These are phyloP conservation scores for Cirrhinus molitorella DNA, from an alignment of 2,797 vertebrate species.

Conservation along the genomic window DNA sequence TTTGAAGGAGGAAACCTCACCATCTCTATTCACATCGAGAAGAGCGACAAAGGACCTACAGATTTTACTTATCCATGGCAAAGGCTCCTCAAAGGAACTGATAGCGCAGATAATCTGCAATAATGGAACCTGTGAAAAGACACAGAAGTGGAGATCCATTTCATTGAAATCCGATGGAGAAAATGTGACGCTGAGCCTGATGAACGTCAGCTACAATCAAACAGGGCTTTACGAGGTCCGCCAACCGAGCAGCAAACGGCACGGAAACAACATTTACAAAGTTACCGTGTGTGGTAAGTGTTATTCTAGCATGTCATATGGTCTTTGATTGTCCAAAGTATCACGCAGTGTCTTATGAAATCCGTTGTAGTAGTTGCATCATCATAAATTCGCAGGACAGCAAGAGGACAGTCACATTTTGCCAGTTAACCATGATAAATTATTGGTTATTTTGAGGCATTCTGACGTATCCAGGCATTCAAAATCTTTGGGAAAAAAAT, in stretches of 20 bases:
- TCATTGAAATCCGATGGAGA: background rate
- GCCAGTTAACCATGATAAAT: background rate
- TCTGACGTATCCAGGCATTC: background rate
- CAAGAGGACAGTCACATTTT: background rate
- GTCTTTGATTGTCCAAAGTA: background rate
- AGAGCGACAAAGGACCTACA: background rate
- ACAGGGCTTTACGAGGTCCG: background rate
- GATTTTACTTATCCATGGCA: background rate
- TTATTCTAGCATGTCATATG: too few species aligned
- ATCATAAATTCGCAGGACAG: background rate
- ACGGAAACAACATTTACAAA: background rate
- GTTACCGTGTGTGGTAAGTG: background rate
- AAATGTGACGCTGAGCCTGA: background rate
- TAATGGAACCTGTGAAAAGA: rapidly evolving
- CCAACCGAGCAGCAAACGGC: background rate
- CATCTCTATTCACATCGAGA: background rate
- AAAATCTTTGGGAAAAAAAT: background rate
- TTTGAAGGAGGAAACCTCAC: background rate
- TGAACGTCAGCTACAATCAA: background rate
- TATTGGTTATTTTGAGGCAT: background rate
- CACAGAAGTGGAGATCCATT: background rate
- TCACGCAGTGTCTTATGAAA: background rate
- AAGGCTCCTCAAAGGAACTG: too few species aligned
- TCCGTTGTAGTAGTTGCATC: background rate
- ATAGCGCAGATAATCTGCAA: background rate